Conservation (phyloP, 2,113 vertebrate species). For the Suricata suricatta region DNA sequence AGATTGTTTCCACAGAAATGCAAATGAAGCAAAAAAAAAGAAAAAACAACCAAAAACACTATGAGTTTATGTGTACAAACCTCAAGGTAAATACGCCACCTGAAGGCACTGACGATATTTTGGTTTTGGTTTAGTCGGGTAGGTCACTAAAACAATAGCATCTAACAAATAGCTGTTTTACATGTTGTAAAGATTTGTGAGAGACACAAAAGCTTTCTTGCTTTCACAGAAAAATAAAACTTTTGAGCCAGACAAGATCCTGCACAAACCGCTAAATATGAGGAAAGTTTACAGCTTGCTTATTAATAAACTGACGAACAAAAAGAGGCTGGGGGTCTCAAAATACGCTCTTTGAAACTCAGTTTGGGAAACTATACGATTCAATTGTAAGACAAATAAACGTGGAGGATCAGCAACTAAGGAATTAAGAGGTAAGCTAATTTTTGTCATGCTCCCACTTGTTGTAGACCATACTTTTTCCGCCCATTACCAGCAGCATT, state of each 20-base stretch:
- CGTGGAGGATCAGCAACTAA: background rate
- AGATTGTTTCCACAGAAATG: constrained; percentile 7
- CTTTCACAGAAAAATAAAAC: background rate
- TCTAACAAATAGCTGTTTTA: background rate
- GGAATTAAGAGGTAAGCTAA: background rate
- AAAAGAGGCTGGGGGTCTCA: background rate
- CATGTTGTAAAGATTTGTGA: background rate
- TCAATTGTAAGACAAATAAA: background rate
- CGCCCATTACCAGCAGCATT: background rate
- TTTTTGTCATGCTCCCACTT: background rate
- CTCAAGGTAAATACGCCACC: background rate
- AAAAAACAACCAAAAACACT: background rate
- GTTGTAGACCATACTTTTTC: background rate
- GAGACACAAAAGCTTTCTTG: background rate
- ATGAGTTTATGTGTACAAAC: background rate
- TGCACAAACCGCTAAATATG: background rate
- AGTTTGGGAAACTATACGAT: background rate
- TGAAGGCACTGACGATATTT: background rate
- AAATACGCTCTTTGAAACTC: background rate
- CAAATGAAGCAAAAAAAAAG: background rate
- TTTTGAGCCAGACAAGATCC: constrained; percentile 22
- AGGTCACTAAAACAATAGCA: background rate
- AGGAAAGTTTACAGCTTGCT: background rate
- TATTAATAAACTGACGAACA: constrained; percentile 13
- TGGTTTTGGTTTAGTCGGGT: background rate